Evolutionary conservation across 2,797 vertebrate genomes (phyloP).

Genomic region (Parauchenoglanis punctatus): DNA sequence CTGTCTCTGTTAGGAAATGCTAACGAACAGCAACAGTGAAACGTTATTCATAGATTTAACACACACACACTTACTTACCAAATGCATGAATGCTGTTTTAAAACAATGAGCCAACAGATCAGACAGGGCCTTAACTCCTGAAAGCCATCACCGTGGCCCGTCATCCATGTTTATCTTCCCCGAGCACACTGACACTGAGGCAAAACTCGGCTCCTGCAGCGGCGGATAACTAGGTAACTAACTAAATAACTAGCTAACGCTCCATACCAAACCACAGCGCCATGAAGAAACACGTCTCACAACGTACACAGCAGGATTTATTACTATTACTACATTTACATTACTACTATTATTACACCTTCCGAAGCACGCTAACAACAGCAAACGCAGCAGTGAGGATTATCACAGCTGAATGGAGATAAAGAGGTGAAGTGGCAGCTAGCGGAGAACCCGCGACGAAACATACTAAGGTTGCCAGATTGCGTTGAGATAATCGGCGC

Average conservation of each 20-base stretch:
- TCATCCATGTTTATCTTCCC: conserved; percentile 72
- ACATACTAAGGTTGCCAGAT: not conserved
- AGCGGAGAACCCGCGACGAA: not conserved
- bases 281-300: conserved; percentile 20
- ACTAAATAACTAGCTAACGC: not conserved
- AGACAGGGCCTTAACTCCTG: conserved; percentile 67
- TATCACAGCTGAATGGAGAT: conserved; percentile 33
- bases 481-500: no score
- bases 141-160: conserved; percentile 55
- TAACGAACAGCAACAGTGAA: not conserved
- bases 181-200: not conserved
- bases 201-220: not conserved
- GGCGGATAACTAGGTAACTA: not conserved
- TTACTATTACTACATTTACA: no score
- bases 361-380: not conserved
- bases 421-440: not conserved
- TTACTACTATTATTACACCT: no score
- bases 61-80: conserved; percentile 39
- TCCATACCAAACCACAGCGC: not conserved
- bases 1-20: not conserved
- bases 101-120: conserved; percentile 28
- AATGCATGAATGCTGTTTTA: conserved; percentile 36
- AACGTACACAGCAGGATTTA: not conserved
- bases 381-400: not conserved
- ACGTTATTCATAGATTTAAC: not conserved